phyloP scores from a whole-genome alignment of 2,888 invertebrate species.

The Athrips mouffetella region DNA sequence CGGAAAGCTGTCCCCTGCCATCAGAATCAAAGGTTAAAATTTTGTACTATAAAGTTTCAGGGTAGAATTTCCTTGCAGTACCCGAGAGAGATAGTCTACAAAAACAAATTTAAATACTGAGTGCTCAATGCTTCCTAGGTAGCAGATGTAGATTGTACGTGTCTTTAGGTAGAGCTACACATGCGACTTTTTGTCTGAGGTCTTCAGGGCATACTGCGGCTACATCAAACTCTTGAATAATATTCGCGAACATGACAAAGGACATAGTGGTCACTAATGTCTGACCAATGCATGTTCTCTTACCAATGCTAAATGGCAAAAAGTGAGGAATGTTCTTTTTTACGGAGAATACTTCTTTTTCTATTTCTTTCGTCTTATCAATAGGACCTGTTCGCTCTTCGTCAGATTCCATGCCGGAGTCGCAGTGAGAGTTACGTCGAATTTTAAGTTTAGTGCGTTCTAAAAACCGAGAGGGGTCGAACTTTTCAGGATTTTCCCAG shows the following conservation, averaged over 20 bases:
- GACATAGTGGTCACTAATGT: conserved; percentile 87
- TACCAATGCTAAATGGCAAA: conserved; percentile 91
- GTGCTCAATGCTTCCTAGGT: conserved; percentile 62
- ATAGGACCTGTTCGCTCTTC: conserved; percentile 45
- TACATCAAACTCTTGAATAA: conserved; percentile 85
- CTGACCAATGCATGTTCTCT: conserved; percentile 91
- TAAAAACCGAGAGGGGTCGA: conserved; percentile 87
- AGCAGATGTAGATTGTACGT: conserved; percentile 81
- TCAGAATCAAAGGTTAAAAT: background rate
- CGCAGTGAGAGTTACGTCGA: conserved; percentile 69
- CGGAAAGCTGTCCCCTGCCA: too few species aligned
- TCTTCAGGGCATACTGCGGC: conserved; percentile 71
- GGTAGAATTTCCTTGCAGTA: background rate
- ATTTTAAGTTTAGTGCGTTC: conserved; percentile 57
- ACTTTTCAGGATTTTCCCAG: conserved; percentile 85
- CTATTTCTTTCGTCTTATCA: conserved; percentile 41
- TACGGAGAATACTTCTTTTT: conserved; percentile 60
- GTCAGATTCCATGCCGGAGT: conserved; percentile 78
- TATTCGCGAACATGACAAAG: conserved; percentile 84
- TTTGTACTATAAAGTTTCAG: background rate
- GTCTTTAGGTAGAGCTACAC: conserved; percentile 86
- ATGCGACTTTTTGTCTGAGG: conserved; percentile 81
- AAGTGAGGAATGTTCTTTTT: conserved; percentile 83
- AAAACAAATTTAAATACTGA: conserved; percentile 18
- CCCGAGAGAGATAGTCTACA: conserved; percentile 30